Conservation (phyloP, 2,888 invertebrate genomes). For the Cheilosia variabilis region DNA sequence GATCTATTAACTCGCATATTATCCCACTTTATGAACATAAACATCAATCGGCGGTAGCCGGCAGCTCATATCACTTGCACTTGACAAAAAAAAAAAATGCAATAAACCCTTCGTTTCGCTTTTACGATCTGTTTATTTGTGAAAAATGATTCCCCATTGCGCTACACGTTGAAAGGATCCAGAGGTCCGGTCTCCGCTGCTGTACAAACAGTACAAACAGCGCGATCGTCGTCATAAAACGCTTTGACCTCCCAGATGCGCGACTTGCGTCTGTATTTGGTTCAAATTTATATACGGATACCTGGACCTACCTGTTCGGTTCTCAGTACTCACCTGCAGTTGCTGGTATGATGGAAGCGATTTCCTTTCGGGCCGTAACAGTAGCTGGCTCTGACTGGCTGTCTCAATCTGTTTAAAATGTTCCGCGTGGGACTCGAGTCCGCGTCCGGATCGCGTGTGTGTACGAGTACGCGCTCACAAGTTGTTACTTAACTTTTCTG, state of each 20-base stretch:
- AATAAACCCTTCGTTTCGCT: slow-evolving; percentile 51
- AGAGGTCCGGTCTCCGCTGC: slow-evolving; percentile 21
- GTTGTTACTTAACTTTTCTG: slow-evolving; percentile 65
- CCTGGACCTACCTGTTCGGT: slow-evolving; percentile 36
- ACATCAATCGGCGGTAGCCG: slow-evolving; percentile 54
- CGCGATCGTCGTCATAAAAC: slow-evolving; percentile 38
- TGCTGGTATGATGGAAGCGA: slow-evolving; percentile 13
- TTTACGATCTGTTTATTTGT: slow-evolving; percentile 74
- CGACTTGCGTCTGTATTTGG: slow-evolving; percentile 6
- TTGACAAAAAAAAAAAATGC: slow-evolving; percentile 31
- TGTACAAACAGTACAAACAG: slow-evolving; percentile 64
- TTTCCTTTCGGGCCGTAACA: background rate
- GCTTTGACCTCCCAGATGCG: slow-evolving; percentile 58
- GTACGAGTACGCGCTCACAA: slow-evolving; percentile 13
- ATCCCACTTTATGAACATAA: slow-evolving; percentile 59
- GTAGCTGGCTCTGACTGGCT: slow-evolving; percentile 54
- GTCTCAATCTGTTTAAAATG: slow-evolving; percentile 41
- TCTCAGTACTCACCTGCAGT: slow-evolving; percentile 56
- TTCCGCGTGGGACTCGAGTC: slow-evolving; percentile 58
- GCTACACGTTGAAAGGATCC: slow-evolving; percentile 54
- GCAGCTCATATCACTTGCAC: slow-evolving; percentile 32
- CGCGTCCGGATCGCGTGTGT: background rate
- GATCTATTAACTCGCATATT: slow-evolving; percentile 56
- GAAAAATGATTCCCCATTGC: slow-evolving; percentile 54
- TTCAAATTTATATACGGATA: slow-evolving; percentile 2